Conservation (phyloP, 2,113 vertebrate genomes). For the Miniopterus natalensis region DNA sequence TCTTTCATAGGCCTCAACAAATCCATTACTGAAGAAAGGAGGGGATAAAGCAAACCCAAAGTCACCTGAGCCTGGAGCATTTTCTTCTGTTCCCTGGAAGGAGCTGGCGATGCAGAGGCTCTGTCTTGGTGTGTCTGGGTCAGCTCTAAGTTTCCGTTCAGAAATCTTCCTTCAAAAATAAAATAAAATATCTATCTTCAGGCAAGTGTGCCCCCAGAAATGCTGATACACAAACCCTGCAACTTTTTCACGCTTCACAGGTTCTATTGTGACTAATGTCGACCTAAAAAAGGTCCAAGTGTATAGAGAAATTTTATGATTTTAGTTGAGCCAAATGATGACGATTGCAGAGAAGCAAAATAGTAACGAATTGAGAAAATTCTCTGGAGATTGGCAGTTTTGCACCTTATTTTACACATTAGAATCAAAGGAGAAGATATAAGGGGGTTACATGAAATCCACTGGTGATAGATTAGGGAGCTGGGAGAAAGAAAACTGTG, state of each 20-base stretch:
- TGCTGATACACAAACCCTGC: background rate
- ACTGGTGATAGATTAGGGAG: no score
- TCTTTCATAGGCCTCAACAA: background rate
- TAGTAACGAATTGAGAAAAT: no score
- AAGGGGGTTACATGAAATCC: no score
- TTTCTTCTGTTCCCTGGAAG: background rate
- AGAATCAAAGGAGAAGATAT: no score
- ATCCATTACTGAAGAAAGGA: background rate
- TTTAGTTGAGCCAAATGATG: no score
- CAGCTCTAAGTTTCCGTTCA: background rate
- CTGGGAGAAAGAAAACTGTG: no score
- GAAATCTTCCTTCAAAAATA: background rate
- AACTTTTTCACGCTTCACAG: background rate
- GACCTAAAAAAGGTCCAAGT: no score
- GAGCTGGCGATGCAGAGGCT: background rate
- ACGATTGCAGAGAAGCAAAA: no score
- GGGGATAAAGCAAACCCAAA: background rate
- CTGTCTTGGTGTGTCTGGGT: background rate
- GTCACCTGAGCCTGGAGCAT: constrained; percentile 57
- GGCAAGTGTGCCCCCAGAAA: background rate
- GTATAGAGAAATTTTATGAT: no score
- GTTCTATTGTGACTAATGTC: no score
- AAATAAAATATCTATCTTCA: background rate
- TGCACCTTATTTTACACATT: no score
- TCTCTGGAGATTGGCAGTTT: no score